phyloP scores from a whole-genome alignment of 2,113 vertebrate species.

The Phylloscopus trochilus region DNA sequence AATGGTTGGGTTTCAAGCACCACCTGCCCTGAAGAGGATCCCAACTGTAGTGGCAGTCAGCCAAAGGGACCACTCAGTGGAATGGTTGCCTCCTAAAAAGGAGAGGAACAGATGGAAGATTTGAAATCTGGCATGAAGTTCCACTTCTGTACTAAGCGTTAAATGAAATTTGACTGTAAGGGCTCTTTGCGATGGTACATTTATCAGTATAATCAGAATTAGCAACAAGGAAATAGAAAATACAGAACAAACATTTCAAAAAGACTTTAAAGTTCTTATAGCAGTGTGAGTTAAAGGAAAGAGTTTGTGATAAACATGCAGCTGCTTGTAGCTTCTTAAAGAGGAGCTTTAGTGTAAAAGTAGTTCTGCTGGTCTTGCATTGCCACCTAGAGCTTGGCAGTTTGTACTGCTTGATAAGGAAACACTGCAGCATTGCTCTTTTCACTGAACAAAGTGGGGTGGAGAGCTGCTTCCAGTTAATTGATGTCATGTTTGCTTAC shows the following conservation, averaged over 20 bases:
- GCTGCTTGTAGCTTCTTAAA: conserved; percentile 30
- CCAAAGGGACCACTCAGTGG: conserved; percentile 45
- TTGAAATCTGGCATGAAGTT: conserved; percentile 56
- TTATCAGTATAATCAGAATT: conserved; percentile 60
- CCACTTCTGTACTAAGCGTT: conserved; percentile 25
- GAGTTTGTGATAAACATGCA: conserved; percentile 48
- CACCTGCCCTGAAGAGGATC: conserved; percentile 55
- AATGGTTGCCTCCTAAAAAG: conserved; percentile 38
- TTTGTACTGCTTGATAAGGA: not conserved
- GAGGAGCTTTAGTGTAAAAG: not conserved
- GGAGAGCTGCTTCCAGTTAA: conserved; percentile 16
- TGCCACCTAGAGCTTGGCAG: conserved; percentile 60
- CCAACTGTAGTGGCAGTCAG: conserved; percentile 41
- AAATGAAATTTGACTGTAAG: conserved; percentile 42
- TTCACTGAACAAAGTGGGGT: not conserved
- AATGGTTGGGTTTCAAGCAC: conserved; percentile 24
- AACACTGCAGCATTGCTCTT: not conserved
- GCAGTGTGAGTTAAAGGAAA: conserved; percentile 7
- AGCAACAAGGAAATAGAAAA: conserved; percentile 49
- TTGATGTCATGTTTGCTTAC: conserved; percentile 23
- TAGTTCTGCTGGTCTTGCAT: conserved; percentile 8
- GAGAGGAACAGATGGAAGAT: conserved; percentile 50
- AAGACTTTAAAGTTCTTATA: conserved; percentile 38
- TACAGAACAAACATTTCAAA: conserved; percentile 40
- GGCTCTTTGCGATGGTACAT: conserved; percentile 7